phyloP scores from a whole-genome alignment of 2,113 vertebrate species.

The Peromyscus polionotus region DNA sequence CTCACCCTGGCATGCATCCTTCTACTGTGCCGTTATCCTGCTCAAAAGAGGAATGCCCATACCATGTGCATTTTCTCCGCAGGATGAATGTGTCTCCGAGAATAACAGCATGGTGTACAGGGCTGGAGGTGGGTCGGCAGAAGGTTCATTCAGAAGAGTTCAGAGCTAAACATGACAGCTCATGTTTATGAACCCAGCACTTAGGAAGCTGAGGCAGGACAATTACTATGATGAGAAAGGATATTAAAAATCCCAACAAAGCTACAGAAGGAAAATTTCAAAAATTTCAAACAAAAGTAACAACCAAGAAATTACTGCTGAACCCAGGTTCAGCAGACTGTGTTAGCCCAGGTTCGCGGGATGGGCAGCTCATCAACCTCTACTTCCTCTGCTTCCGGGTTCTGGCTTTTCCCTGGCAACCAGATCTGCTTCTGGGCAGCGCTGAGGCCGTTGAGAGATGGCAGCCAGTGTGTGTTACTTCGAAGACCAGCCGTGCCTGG shows the following conservation, averaged over 20 bases:
- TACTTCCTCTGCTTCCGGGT: not conserved
- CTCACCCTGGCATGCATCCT: not conserved
- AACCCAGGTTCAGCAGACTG: not conserved
- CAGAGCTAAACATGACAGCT: not conserved
- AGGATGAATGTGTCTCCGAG: not conserved
- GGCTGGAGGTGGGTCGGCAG: not conserved
- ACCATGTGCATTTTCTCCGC: not conserved
- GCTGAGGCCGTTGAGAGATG: not conserved
- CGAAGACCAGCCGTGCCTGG: not conserved
- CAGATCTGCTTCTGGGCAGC: not conserved
- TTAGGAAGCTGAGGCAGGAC: not conserved
- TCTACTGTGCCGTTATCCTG: not conserved
- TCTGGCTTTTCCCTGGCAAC: conserved; percentile 1
- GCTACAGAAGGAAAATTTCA: not conserved
- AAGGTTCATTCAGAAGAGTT: not conserved
- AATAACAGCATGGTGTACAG: not conserved
- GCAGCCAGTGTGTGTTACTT: not conserved
- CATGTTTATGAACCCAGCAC: not conserved
- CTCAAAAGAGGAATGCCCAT: not conserved
- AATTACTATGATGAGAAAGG: not conserved
- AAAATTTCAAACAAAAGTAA: not conserved
- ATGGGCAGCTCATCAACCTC: not conserved
- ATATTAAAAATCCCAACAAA: conserved; percentile 24
- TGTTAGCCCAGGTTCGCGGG: not conserved
- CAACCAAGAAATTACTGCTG: not conserved